Conservation (phyloP, 1,140 invertebrate species). For the Trachymyrmex cornetzi region DNA sequence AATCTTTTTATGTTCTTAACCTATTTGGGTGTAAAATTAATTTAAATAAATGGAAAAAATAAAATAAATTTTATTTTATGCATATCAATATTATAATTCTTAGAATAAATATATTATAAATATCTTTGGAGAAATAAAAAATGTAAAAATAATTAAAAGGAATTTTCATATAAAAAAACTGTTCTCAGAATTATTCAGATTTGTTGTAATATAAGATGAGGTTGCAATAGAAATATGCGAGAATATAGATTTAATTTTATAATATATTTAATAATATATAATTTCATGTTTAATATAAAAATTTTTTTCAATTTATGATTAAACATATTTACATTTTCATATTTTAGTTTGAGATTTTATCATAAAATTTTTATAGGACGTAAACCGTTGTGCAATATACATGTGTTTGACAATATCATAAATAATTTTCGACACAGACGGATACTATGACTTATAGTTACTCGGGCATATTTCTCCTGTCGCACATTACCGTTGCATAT, state of each 20-base stretch:
- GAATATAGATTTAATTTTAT: not conserved
- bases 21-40: too few species aligned
- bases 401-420: constrained; percentile 26
- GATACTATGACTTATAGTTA: constrained; percentile 14
- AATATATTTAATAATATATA: not conserved
- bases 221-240: not conserved
- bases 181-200: not conserved
- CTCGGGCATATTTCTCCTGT: constrained; percentile 41
- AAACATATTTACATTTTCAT: constrained; percentile 2
- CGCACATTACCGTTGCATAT: constrained; percentile 26
- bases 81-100: not conserved
- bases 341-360: not conserved
- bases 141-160: not conserved
- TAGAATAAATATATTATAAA: not conserved
- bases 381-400: not conserved
- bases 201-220: not conserved
- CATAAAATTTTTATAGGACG: not conserved
- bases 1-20: too few species aligned
- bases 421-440: constrained; percentile 30
- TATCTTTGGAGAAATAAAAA: not conserved
- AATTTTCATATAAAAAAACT: not conserved
- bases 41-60: too few species aligned
- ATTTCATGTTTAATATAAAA: not conserved
- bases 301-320: not conserved
- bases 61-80: not conserved